A percentile compares a stretch with the other conserved stretches of the same genome.
phyloP scores from a whole-genome alignment of 1,140 invertebrate species.

The Zaprionus davidi region DNA sequence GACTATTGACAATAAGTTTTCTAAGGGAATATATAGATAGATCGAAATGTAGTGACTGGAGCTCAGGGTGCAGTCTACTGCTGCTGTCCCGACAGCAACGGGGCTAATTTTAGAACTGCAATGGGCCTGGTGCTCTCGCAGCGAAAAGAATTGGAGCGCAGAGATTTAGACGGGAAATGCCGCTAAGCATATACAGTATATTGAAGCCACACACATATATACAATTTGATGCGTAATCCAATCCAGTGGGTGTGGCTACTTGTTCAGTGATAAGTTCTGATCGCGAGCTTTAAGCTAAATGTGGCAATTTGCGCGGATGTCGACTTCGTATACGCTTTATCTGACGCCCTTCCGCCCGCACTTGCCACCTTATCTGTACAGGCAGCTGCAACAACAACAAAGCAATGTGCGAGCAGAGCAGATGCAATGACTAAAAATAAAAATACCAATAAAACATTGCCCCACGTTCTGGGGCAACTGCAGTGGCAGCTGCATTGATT shows the following conservation, averaged over 20 bases:
- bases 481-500: constrained; percentile 50
- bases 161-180: constrained; percentile 12
- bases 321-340: constrained; percentile 16
- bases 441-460: constrained; percentile 48
- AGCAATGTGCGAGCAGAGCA: constrained; percentile 28
- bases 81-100: neutral
- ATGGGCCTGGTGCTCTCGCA: constrained; percentile 9
- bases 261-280: constrained; percentile 34
- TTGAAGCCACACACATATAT: neutral
- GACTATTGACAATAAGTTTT: no score
- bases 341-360: constrained; percentile 39
- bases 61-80: constrained; percentile 17
- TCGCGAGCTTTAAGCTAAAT: constrained; percentile 29
- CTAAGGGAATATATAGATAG: constrained; percentile 19
- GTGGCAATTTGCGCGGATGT: constrained; percentile 11
- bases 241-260: constrained; percentile 3
- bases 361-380: constrained; percentile 36
- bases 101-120: constrained; percentile 51
- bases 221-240: constrained; percentile 22
- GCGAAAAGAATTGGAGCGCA: constrained; percentile 49
- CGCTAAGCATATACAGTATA: neutral
- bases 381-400: constrained; percentile 8
- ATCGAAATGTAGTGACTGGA: constrained; percentile 8
- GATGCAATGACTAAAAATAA: constrained; percentile 58
- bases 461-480: constrained; percentile 29